Evolutionary conservation across 2,113 vertebrate genomes (phyloP).

Genomic region (western clawed frog (Xenopus tropicalis)): UCB_Xtro_10.0 CM004448.2:58305001-58305500

Average conservation of each 20-base stretch:
- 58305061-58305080: conserved; percentile 31
- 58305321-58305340: too few relatives aligned
- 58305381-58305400: too few relatives aligned
- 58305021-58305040: conserved; percentile 1
- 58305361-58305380: too few relatives aligned
- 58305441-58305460: too few relatives aligned
- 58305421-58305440: too few relatives aligned
- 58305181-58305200: background rate
- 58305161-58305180: conserved; percentile 7
- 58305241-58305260: background rate
- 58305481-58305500: too few relatives aligned
- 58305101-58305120: conserved; percentile 11
- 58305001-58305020: conserved; percentile 14
- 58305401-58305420: too few relatives aligned
- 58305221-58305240: background rate
- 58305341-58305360: too few relatives aligned
- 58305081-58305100: conserved; percentile 7
- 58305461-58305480: too few relatives aligned
- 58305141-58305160: conserved; percentile 9
- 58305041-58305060: conserved; percentile 12
- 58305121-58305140: conserved; percentile 16
- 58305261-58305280: too few relatives aligned
- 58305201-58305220: background rate
- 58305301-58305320: too few relatives aligned
- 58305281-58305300: too few relatives aligned